phyloP scores from a whole-genome alignment of 2,797 vertebrate species.

The Dicrostonyx torquatus region DNA sequence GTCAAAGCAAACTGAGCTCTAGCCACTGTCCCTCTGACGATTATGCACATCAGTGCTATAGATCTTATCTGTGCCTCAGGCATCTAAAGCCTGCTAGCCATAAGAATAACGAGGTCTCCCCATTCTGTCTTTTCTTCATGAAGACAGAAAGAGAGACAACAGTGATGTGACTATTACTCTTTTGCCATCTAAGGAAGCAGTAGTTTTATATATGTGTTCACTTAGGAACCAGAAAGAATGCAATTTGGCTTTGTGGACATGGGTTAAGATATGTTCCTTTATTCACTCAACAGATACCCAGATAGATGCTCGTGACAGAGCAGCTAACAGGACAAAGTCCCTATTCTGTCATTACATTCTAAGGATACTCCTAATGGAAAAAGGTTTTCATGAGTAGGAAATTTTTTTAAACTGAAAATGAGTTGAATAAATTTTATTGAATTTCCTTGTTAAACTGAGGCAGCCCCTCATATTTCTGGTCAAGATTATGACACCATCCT shows the following conservation, averaged over 20 bases:
- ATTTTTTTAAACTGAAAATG: not conserved
- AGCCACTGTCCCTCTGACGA: not conserved
- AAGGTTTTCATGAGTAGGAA: not conserved
- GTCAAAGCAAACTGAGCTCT: constrained; percentile 16
- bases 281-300: constrained; percentile 35
- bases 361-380: constrained; percentile 2
- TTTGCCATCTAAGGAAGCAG: constrained; percentile 61
- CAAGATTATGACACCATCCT: not conserved
- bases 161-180: constrained; percentile 52
- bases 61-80: not conserved
- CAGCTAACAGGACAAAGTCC: not conserved
- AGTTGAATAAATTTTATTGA: constrained; percentile 26
- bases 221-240: constrained; percentile 70
- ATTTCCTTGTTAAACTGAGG: constrained; percentile 18
- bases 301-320: not conserved
- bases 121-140: not conserved
- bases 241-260: constrained; percentile 71
- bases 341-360: not conserved
- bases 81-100: not conserved
- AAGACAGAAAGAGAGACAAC: not conserved
- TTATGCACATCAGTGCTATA: not conserved
- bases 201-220: constrained; percentile 77
- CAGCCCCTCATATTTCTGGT: not conserved
- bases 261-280: constrained; percentile 46
- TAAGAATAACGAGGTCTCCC: not conserved